Evolutionary conservation across 1,140 invertebrate species (phyloP).

Genomic region (Druon quercuslanigerum): DNA sequence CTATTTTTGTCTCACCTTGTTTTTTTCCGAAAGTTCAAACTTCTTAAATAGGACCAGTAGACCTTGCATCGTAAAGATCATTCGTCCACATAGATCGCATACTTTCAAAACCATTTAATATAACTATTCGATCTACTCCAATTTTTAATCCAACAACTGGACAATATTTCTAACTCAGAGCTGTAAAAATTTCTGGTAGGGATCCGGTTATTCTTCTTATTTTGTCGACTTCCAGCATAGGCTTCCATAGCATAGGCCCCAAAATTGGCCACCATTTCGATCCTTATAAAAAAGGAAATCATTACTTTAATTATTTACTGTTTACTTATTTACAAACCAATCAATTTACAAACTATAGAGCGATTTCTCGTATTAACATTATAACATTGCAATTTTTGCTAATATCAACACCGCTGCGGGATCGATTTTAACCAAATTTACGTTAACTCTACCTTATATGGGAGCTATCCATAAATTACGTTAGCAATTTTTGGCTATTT

Average conservation of each 20-base stretch:
- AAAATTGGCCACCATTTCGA: constrained; percentile 86
- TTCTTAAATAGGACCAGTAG: constrained; percentile 84
- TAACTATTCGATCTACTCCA: constrained; percentile 84
- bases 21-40: constrained; percentile 82
- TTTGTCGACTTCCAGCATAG: constrained; percentile 78
- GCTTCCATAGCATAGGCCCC: constrained; percentile 81
- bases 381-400: no score
- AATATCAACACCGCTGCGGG: no score
- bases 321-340: constrained; percentile 18
- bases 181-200: constrained; percentile 80
- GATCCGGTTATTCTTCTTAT: constrained; percentile 80
- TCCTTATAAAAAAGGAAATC: constrained; percentile 64
- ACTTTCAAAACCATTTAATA: constrained; percentile 82
- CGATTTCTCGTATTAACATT: no score
- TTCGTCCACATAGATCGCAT: constrained; percentile 84
- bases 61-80: constrained; percentile 86
- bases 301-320: neutral
- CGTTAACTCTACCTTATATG: no score
- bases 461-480: no score
- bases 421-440: no score
- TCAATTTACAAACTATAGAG: neutral
- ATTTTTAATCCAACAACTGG: constrained; percentile 85
- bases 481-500: no score
- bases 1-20: constrained; percentile 67
- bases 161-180: constrained; percentile 80